Conservation (phyloP, 2,113 vertebrate genomes). For the Stomatorhinus ivindoensis region DNA sequence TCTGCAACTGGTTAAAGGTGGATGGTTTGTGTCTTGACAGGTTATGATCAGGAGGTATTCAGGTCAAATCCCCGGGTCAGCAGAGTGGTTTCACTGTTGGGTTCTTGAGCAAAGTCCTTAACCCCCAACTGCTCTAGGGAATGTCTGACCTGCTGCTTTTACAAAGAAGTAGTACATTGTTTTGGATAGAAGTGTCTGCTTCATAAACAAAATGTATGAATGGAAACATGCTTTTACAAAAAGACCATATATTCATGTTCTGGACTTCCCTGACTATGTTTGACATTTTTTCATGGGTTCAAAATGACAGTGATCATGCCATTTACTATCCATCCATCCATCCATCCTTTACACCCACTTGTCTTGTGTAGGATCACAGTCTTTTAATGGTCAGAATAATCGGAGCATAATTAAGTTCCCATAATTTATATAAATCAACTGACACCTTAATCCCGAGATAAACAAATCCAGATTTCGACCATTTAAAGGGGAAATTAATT, state of each 20-base stretch:
- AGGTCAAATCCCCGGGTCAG: neutral
- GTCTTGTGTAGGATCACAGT: too few relatives aligned
- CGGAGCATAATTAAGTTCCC: too few relatives aligned
- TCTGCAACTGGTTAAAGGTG: neutral
- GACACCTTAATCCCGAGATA: too few relatives aligned
- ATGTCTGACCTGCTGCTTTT: neutral
- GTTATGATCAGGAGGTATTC: neutral
- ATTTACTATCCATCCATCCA: neutral
- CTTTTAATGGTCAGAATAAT: too few relatives aligned
- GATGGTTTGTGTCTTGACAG: neutral
- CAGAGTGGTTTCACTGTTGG: neutral
- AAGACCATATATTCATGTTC: neutral
- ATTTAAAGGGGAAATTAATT: too few relatives aligned
- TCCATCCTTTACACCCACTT: neutral
- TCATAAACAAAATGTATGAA: neutral
- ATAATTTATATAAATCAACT: too few relatives aligned
- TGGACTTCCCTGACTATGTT: neutral
- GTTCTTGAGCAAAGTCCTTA: neutral
- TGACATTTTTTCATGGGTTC: neutral
- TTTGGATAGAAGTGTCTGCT: neutral
- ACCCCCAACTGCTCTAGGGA: neutral
- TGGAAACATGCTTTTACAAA: neutral
- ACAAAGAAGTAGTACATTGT: neutral
- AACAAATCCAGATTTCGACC: too few relatives aligned
- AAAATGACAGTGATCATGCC: neutral